phyloP scores from a whole-genome alignment of 2,797 vertebrate genomes.

The Gallinago nigripennis region DNA sequence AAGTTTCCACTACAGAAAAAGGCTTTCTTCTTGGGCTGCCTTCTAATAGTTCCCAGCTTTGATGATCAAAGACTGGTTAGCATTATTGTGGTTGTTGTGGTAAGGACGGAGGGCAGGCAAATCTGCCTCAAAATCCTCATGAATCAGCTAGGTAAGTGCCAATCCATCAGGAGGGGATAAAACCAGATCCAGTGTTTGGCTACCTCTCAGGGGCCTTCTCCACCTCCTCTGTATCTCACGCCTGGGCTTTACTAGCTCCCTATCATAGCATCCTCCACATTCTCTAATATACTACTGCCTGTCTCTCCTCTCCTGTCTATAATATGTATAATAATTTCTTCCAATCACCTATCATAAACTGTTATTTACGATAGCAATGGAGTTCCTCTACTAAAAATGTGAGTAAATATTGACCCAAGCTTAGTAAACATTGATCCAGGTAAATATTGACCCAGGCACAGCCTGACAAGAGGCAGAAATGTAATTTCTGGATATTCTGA shows the following conservation, averaged over 20 bases:
- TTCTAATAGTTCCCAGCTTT: background rate
- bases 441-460: constrained; percentile 28
- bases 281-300: background rate
- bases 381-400: background rate
- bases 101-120: background rate
- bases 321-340: background rate
- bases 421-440: constrained; percentile 1
- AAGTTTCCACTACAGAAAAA: background rate
- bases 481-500: background rate
- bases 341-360: background rate
- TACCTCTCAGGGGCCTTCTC: background rate
- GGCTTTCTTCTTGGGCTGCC: background rate
- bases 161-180: background rate
- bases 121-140: background rate
- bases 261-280: background rate
- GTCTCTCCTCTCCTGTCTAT: background rate
- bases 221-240: background rate
- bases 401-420: background rate
- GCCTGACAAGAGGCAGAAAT: background rate
- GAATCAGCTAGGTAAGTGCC: background rate
- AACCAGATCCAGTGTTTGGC: background rate
- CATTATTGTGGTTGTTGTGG: background rate
- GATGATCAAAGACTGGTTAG: background rate
- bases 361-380: background rate
- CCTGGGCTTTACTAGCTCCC: background rate